Base-by-base conservation (phyloP, 2,113 vertebrate genomes). In the Myotis lucifugus region DNA sequence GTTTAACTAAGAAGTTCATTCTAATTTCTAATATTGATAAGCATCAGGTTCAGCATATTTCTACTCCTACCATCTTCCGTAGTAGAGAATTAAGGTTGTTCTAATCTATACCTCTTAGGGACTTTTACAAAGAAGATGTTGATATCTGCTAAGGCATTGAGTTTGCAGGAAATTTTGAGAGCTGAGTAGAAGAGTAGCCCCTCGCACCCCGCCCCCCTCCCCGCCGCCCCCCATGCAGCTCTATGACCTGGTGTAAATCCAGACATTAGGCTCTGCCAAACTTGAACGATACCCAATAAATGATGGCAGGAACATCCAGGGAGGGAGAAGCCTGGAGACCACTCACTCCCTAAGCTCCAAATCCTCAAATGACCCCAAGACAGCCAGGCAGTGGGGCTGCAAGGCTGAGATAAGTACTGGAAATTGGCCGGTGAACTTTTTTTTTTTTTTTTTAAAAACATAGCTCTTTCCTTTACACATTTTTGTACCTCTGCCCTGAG, bases 401-500 rank as follows among this genome's bases (percentile, higher is more conserved):
- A 67, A 88, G 66, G 37, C 73, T 37, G 67, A 97, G 97, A 97
- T 95, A 97, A 97, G 91, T 95, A 12, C 52, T 74, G 91, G 78
- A 96, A 92, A 88, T 91, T 93, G 94, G 85, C 88, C 23, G 25
- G 40, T 52, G 54, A 46, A 48, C 61, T 46, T 90, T 77, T 93
- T 95, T 93, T 50, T 42, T 78, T 42, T 42, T 87, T 92, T 52
- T 14, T 0, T n/a, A n/a, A n/a, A 50, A 27, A 37, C 32, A 11
- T 21, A 85, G 23, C 77, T 48, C 73, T 74, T 52, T 90, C 64
- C 40, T 93, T 90, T 90, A 86, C 4, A 79, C 90, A 83, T 90
- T 85, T 85, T 83, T 59, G 59, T 52, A 83, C 67, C 91, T 78
- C 83, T 96, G 82, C 93, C 96, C 95, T 81, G 85, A 83, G 85